Base-by-base conservation (phyloP, 2,113 vertebrate species). In the Tachycineta bicolor region DNA sequence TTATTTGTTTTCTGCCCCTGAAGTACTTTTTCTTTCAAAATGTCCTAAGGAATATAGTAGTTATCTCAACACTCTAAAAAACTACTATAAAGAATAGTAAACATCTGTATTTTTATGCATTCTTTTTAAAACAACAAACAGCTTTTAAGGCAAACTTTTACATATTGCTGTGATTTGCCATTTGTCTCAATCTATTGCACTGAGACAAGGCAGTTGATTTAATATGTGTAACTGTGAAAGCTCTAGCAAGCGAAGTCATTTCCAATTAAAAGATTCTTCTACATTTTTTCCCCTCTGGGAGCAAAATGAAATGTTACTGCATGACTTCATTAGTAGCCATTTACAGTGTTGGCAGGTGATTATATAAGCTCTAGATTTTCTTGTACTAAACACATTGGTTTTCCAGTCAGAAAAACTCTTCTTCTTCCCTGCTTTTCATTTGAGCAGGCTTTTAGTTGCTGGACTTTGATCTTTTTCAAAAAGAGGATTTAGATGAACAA, bases 321-420 rank as follows among this genome's bases (percentile, higher is more conserved):
- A 87, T 95, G 89, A 95, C 81, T 95, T 97, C 77, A 85, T 90
- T 94, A 92, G 91, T 29, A 92, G 86, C 81, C 91, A 91, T 95
- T 89, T 97, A 82, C 73, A 94, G 46, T 91, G 87, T 91, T 95
- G 89, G 77, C 93, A 95, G 93, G 53, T 93, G 87, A 83, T 97
- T 97, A 96, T 73, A 56, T 96, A 96, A 95, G 74, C 31, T 81
- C 44, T 71, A 58, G n/a, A 86, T 91, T 92, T 90, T 93, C 53
- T 82, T 60, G 20, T 70, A 68, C 56, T 46, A 78, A 91, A 78
- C 60, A 14, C 77, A 84, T 64, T 81, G 41, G 20, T 82, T 92
- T 92, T 89, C 46, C 31, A 89, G 34, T 82, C 73, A 87, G 68
- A 94, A 58, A 28, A 87, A 71, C 31, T 91, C 37, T 85, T 83